phyloP scores from a whole-genome alignment of 2,888 invertebrate species.

The Diarsia mendica region DNA sequence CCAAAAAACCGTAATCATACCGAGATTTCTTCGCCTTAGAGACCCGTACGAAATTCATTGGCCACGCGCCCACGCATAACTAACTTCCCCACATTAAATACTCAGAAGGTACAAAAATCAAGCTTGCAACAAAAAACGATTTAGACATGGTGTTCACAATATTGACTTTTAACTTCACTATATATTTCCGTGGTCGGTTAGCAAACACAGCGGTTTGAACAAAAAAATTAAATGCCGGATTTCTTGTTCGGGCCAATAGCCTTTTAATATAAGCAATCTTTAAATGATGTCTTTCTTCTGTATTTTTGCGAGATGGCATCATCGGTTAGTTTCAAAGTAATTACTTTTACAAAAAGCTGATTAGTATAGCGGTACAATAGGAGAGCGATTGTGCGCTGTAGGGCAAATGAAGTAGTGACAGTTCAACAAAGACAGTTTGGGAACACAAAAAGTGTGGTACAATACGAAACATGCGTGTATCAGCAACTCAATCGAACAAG shows the following conservation, averaged over 20 bases:
- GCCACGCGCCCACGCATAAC: slow-evolving; percentile 61
- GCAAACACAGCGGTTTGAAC: slow-evolving; percentile 60
- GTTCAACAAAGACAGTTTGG: slow-evolving; percentile 29
- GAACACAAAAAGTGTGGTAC: slow-evolving; percentile 28
- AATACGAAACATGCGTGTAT: slow-evolving; percentile 13
- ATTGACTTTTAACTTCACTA: slow-evolving; percentile 61
- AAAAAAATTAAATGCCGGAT: slow-evolving; percentile 58
- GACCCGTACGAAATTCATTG: slow-evolving; percentile 58
- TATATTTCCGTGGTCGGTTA: slow-evolving; percentile 53
- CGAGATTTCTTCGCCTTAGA: slow-evolving; percentile 35
- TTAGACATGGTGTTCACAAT: slow-evolving; percentile 65
- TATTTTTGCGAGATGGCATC: slow-evolving; percentile 22
- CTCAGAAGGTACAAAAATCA: slow-evolving; percentile 54
- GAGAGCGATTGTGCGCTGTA: slow-evolving; percentile 9
- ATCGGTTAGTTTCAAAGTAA: slow-evolving; percentile 3
- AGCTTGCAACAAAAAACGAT: slow-evolving; percentile 61
- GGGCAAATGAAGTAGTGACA: slow-evolving; percentile 28
- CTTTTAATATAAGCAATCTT: slow-evolving; percentile 26
- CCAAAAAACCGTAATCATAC: slow-evolving; percentile 44
- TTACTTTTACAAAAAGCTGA: slow-evolving; percentile 20
- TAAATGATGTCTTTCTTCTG: slow-evolving; percentile 26
- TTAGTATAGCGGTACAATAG: slow-evolving; percentile 17
- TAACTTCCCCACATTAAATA: slow-evolving; percentile 57
- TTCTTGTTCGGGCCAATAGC: slow-evolving; percentile 58
- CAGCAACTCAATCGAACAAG: slow-evolving; percentile 6